A percentile compares a stretch with the other conserved stretches of the same genome.
These are phyloP conservation scores for Coecobrya sp. DNA, from an alignment of 2,888 invertebrate species.

Conservation along the genomic window DNA sequence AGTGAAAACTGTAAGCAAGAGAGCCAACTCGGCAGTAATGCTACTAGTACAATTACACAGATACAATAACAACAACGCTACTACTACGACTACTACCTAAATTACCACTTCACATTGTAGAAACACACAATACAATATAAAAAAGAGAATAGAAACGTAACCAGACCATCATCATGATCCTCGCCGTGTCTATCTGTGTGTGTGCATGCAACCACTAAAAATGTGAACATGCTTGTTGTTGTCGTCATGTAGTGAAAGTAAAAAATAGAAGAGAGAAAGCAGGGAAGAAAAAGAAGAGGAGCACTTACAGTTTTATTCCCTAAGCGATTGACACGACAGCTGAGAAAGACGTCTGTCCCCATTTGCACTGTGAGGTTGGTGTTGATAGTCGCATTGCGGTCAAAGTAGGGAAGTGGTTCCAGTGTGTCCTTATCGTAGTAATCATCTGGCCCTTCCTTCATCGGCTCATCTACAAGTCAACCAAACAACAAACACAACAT, in stretches of 20 bases:
- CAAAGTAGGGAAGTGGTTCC: conserved; percentile 85
- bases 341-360: conserved; percentile 86
- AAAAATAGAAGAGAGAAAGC: conserved; percentile 19
- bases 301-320: conserved; percentile 86
- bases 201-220: not conserved
- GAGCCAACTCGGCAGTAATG: not conserved
- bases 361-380: conserved; percentile 86
- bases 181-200: not conserved
- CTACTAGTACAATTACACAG: not conserved
- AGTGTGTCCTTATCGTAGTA: conserved; percentile 84
- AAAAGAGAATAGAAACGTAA: conserved; percentile 27
- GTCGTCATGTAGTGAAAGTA: not conserved
- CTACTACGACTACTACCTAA: too few relatives aligned
- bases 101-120: not conserved
- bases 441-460: conserved; percentile 82
- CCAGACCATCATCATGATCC: not conserved
- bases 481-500: conserved; percentile 48
- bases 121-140: conserved; percentile 9
- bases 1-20: conserved; percentile 7
- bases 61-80: not conserved
- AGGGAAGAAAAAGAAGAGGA: conserved; percentile 52
- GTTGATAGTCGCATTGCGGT: conserved; percentile 85
- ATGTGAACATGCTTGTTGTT: not conserved
- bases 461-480: conserved; percentile 83
- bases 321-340: conserved; percentile 86